phyloP scores from a whole-genome alignment of 2,797 vertebrate genomes.

The Harpagifer antarcticus region DNA sequence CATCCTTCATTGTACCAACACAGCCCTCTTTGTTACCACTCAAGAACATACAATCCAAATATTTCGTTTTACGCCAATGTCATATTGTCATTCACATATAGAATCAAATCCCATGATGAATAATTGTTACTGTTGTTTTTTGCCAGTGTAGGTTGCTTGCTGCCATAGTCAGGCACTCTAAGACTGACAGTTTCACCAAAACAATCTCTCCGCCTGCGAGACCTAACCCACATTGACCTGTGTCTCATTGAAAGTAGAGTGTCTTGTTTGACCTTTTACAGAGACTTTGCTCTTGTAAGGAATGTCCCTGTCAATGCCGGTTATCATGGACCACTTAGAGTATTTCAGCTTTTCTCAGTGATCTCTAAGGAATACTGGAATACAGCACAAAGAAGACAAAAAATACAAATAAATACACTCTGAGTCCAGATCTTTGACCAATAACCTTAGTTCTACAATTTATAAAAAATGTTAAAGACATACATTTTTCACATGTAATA shows the following conservation, averaged over 20 bases:
- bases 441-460: neutral
- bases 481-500: neutral
- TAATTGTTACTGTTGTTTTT: neutral
- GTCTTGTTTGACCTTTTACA: constrained; percentile 72
- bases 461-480: neutral
- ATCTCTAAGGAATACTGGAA: constrained; percentile 20
- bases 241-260: constrained; percentile 60
- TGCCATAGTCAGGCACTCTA: neutral
- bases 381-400: constrained; percentile 4
- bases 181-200: constrained; percentile 14
- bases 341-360: constrained; percentile 51
- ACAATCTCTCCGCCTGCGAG: constrained; percentile 38
- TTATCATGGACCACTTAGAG: constrained; percentile 75
- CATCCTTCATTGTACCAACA: neutral
- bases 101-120: neutral
- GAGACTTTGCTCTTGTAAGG: constrained; percentile 57
- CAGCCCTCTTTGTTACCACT: constrained; percentile 1
- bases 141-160: neutral
- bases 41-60: constrained; percentile 11
- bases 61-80: neutral
- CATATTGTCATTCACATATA: neutral
- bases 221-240: constrained; percentile 35
- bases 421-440: neutral
- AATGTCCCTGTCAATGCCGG: constrained; percentile 75
- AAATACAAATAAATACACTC: constrained; percentile 7